A percentile compares a stretch with the other conserved stretches of the same genome.
Conservation (phyloP, 2,113 vertebrate genomes). For the Alethe castanea region DNA sequence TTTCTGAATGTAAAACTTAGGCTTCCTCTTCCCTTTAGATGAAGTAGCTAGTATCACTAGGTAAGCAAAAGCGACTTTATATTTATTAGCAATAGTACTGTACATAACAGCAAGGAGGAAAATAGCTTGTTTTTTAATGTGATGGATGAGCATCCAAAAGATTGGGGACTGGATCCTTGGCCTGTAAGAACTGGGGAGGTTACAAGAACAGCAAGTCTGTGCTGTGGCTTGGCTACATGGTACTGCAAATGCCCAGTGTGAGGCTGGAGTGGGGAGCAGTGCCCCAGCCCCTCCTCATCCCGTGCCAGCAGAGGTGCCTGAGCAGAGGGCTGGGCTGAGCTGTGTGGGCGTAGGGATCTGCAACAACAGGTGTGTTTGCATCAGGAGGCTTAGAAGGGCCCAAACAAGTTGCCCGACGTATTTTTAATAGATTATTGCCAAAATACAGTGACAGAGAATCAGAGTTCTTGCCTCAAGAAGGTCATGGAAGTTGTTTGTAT, state of each 20-base stretch:
- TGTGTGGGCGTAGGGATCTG: not conserved
- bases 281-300: not conserved
- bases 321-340: not conserved
- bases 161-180: not conserved
- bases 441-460: constrained; percentile 21
- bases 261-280: accelerated
- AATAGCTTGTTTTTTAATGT: not conserved
- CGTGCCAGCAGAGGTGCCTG: accelerated
- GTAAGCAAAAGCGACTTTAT: not conserved
- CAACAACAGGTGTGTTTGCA: not conserved
- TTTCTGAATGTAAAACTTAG: not conserved
- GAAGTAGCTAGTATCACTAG: not conserved
- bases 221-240: accelerated
- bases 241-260: accelerated
- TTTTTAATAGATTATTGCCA: not conserved
- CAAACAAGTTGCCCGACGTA: not conserved
- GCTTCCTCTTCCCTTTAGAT: not conserved
- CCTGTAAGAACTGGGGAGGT: not conserved
- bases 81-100: not conserved
- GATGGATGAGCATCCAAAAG: not conserved
- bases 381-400: not conserved
- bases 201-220: not conserved
- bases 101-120: not conserved
- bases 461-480: not conserved
- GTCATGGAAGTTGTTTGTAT: not conserved